Percentiles rank a stretch among this genome's conserved stretches.
Conservation (phyloP, 1,140 invertebrate species). For the Manduca sexta region DNA sequence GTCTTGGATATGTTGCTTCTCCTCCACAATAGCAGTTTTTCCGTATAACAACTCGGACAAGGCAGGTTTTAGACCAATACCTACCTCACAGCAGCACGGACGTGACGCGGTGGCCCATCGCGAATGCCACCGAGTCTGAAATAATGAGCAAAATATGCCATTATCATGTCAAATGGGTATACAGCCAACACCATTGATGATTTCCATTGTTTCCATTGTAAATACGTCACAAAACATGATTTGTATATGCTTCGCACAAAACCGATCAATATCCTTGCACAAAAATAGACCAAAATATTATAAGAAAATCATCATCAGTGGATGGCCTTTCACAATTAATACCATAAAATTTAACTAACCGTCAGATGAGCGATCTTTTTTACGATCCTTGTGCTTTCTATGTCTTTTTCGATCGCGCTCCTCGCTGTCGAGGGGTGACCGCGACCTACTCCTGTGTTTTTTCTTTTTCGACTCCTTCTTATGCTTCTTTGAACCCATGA, state of each 20-base stretch:
- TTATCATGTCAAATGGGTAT: slow-evolving; percentile 53
- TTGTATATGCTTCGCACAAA: too few relatives aligned
- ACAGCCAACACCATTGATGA: slow-evolving; percentile 36
- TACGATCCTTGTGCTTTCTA: slow-evolving; percentile 64
- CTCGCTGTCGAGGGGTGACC: slow-evolving; percentile 50
- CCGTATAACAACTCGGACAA: background rate
- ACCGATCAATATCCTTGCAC: too few relatives aligned
- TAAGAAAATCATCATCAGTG: slow-evolving; percentile 38
- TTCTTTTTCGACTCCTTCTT: slow-evolving; percentile 68
- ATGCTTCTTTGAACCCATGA: slow-evolving; percentile 65
- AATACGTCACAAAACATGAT: too few relatives aligned
- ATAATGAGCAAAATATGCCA: slow-evolving; percentile 68
- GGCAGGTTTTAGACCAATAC: slow-evolving; percentile 25
- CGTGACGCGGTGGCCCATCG: slow-evolving; percentile 42
- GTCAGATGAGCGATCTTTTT: slow-evolving; percentile 61
- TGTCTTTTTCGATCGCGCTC: slow-evolving; percentile 58
- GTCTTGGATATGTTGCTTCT: background rate
- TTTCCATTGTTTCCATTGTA: slow-evolving; percentile 12
- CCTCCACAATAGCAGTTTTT: background rate
- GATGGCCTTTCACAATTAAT: slow-evolving; percentile 26
- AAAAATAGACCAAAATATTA: too few relatives aligned
- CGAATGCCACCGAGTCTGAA: slow-evolving; percentile 66
- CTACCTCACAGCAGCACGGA: slow-evolving; percentile 45
- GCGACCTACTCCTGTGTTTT: slow-evolving; percentile 63
- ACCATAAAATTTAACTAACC: slow-evolving; percentile 42